Evolutionary conservation across 2,113 vertebrate species (phyloP).

Genomic region (Rhinolophus ferrumequinum): DNA sequence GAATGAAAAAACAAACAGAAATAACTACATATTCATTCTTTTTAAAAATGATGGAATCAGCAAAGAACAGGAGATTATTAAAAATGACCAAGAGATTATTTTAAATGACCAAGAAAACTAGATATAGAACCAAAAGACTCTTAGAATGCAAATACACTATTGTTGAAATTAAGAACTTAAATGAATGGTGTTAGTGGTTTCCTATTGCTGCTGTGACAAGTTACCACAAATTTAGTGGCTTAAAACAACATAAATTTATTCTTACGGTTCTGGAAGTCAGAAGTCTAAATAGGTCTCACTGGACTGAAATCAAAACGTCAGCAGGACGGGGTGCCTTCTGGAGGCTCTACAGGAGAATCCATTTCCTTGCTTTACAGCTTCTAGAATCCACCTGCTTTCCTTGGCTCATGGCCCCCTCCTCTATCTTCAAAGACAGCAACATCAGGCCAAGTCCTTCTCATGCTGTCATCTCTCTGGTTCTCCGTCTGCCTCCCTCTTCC

Average conservation of each 20-base stretch:
- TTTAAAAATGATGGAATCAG: neutral
- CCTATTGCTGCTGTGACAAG: neutral
- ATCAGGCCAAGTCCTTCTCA: neutral
- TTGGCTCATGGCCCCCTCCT: neutral
- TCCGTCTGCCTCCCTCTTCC: neutral
- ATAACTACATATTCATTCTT: neutral
- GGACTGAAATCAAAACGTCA: neutral
- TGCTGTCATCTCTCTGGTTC: neutral
- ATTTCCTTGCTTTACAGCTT: neutral
- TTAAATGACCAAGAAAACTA: neutral
- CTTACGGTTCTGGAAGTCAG: neutral
- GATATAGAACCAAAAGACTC: neutral
- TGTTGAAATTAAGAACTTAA: slow-evolving; percentile 21
- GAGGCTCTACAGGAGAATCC: neutral
- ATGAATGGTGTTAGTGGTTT: neutral
- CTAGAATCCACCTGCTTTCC: neutral
- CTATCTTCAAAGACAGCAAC: neutral
- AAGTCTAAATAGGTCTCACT: neutral
- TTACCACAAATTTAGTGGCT: neutral
- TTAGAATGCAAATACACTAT: neutral
- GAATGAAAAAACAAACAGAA: neutral
- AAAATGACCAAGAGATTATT: neutral
- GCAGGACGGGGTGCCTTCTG: neutral
- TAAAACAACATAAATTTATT: neutral
- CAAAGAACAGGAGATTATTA: neutral